Base-by-base conservation (phyloP, 1,140 invertebrate genomes). In the Dufourea novaeangliae region DNA sequence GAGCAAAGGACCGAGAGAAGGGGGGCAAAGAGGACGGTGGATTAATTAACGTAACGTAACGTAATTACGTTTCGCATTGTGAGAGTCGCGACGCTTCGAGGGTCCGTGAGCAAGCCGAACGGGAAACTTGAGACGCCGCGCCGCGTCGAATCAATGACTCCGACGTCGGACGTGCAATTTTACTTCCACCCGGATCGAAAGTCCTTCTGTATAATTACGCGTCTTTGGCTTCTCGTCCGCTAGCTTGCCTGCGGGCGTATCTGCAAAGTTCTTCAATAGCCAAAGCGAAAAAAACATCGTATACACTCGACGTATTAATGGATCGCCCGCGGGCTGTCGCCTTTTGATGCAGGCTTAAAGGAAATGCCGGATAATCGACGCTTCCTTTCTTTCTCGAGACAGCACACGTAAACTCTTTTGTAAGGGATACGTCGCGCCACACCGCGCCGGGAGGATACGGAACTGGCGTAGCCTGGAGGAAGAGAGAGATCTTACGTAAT, bases 1-100 rank as follows among this genome's bases (percentile, higher is more conserved):
- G n/a, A n/a, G n/a, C n/a, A 44, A 37, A 25, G 69, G 37, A 52
- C 11, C 2, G 63, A 63, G 62, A 39, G 71, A 78, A 37, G 29
- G 2, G n/a, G 41, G 63, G 41, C 25, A 22, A 80, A 46, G 17
- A 80, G 59, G 68, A 83, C 67, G 79, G 39, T 56, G 79, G 79
- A 87, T 88, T 87, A 87, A 88, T 88, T 88, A 87, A 88, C 80
- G 86, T 86, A 83, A 88, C 80, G 86, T 86, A 83, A 88, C 80
- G 86, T 80, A 88, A 87, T 88, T 86, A 85, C 77, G 72, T 22
- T 0, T 44, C 72, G 71, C 77, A 77, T 82, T 84, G 78, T 78
- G 61, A 50, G 44, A 75, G 25, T 76, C 68, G 71, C 52, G 75
- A 73, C 74, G 74, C 59, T 78, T 66, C 46, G 37, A 71, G 71